Percentiles rank a stretch among this genome's conserved stretches.
phyloP scores from a whole-genome alignment of 2,113 vertebrate genomes.

The Cebus imitator region DNA sequence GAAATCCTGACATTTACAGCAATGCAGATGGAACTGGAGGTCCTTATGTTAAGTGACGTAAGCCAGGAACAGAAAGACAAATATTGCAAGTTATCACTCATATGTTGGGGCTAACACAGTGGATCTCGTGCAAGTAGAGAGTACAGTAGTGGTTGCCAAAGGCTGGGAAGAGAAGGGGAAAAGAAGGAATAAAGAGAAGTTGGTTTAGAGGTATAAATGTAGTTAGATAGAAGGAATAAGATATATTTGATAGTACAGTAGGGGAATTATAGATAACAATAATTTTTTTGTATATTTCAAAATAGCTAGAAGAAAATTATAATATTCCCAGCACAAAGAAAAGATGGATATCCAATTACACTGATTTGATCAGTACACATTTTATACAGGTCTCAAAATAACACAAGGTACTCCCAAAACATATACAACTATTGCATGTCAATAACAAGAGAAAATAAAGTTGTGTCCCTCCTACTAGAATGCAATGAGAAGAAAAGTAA shows the following conservation, averaged over 20 bases:
- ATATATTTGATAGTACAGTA: background rate
- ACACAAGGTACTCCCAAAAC: background rate
- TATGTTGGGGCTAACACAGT: background rate
- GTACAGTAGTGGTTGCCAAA: background rate
- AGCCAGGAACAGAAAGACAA: background rate
- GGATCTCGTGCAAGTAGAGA: background rate
- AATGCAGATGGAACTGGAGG: background rate
- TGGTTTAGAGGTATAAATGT: background rate
- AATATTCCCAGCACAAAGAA: background rate
- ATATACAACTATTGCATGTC: background rate
- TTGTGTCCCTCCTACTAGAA: background rate
- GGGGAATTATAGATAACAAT: background rate
- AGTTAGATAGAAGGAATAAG: background rate
- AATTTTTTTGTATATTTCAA: background rate
- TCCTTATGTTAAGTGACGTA: background rate
- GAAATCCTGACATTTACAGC: background rate
- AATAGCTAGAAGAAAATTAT: background rate
- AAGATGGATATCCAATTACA: background rate
- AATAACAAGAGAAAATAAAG: background rate
- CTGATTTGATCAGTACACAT: background rate
- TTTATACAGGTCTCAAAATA: background rate
- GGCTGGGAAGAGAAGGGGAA: background rate
- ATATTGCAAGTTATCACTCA: background rate
- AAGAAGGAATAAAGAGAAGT: background rate
- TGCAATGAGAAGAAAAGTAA: background rate